Percentiles rank a stretch among this genome's conserved stretches.
Evolutionary conservation across 2,797 vertebrate genomes (phyloP).

Genomic region (Selene dorsalis): DNA sequence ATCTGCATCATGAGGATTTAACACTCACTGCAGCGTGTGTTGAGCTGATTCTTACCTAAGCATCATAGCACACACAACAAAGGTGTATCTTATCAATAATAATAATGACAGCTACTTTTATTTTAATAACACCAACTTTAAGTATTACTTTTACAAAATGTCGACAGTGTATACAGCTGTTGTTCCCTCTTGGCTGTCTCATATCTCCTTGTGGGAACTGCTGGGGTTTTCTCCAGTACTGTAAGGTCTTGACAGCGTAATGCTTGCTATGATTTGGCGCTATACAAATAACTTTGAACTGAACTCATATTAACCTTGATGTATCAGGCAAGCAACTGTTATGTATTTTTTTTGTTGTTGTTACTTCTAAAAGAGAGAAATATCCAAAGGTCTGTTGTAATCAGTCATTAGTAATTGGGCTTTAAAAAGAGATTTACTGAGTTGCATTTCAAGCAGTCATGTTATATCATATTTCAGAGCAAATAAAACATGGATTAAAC

Average conservation of each 20-base stretch:
- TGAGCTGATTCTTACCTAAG: neutral
- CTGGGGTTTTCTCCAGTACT: too few species aligned
- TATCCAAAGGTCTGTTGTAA: neutral
- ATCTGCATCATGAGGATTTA: neutral
- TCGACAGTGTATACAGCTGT: too few species aligned
- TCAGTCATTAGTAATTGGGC: neutral
- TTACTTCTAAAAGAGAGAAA: neutral
- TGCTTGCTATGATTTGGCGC: too few species aligned
- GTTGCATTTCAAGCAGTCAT: conserved; percentile 34
- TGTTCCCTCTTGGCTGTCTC: too few species aligned
- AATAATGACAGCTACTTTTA: too few species aligned
- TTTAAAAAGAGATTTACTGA: conserved; percentile 36
- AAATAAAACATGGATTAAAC: conserved; percentile 32
- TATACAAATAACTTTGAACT: too few species aligned
- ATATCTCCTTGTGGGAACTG: too few species aligned
- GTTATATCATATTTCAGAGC: conserved; percentile 26
- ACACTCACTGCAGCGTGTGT: neutral
- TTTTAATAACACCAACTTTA: too few species aligned
- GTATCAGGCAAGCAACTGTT: neutral
- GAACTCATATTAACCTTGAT: neutral
- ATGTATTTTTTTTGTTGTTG: neutral
- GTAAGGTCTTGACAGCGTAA: too few species aligned
- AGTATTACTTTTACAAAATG: too few species aligned
- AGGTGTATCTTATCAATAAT: neutral
- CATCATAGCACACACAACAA: neutral